Conservation (phyloP, 2,888 invertebrate genomes). For the Eupithecia subfuscata region DNA sequence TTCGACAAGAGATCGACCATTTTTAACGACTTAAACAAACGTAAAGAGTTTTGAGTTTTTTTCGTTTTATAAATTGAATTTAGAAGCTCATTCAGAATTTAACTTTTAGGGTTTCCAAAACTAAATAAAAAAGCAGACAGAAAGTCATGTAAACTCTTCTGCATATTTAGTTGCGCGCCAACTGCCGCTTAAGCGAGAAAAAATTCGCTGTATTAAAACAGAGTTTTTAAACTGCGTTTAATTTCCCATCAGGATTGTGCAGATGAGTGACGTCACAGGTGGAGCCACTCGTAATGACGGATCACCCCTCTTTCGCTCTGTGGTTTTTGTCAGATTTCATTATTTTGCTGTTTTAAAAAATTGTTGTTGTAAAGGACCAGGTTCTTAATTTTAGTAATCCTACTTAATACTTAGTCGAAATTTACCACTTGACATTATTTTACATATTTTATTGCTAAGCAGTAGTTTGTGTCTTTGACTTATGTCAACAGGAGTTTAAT, state of each 20-base stretch:
- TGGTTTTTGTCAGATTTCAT: constrained; percentile 6
- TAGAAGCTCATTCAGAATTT: neutral
- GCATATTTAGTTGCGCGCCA: constrained; percentile 39
- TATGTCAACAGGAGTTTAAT: too few species aligned
- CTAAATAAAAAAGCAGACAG: neutral
- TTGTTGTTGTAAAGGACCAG: neutral
- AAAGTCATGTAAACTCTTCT: neutral
- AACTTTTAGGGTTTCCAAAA: neutral
- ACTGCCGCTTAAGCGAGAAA: constrained; percentile 61
- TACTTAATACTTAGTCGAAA: neutral
- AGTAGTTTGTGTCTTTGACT: neutral
- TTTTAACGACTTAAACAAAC: neutral
- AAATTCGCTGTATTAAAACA: constrained; percentile 64
- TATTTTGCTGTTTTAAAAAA: neutral
- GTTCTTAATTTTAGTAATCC: neutral
- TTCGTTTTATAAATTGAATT: neutral
- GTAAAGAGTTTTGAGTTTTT: neutral
- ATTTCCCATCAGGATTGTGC: constrained; percentile 74
- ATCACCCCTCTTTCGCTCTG: constrained; percentile 56
- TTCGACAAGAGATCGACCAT: neutral
- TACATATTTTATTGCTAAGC: neutral
- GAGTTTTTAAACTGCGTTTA: constrained; percentile 70
- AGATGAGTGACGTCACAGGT: constrained; percentile 71
- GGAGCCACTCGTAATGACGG: constrained; percentile 20
- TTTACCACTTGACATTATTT: too few species aligned